These are phyloP conservation scores for Protodeltote pygarga DNA, from an alignment of 2,888 invertebrate species.

Conservation along the genomic window DNA sequence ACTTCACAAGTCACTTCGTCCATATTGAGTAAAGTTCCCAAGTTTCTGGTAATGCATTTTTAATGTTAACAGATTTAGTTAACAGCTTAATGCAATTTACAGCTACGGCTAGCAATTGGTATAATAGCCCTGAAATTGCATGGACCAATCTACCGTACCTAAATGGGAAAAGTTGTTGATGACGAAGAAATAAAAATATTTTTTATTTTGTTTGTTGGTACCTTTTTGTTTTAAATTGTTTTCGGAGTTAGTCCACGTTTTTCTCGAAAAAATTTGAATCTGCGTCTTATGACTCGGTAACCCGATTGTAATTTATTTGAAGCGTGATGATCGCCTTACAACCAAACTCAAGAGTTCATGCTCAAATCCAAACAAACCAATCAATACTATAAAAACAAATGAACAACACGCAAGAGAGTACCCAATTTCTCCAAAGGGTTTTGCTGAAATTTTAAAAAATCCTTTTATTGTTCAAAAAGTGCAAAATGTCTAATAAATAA, in stretches of 20 bases:
- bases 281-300: no score
- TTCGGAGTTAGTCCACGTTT: neutral
- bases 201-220: conserved; percentile 1
- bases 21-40: conserved; percentile 16
- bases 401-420: no score
- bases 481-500: conserved; percentile 18
- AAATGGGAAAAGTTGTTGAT: conserved; percentile 32
- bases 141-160: conserved; percentile 11
- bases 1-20: conserved; percentile 14
- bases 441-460: no score
- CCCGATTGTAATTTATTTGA: no score
- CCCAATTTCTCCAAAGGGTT: no score
- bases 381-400: no score
- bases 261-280: neutral
- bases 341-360: no score
- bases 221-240: conserved; percentile 14
- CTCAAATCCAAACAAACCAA: no score
- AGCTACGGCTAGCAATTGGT: conserved; percentile 18
- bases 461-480: conserved; percentile 14
- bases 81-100: conserved; percentile 21
- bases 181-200: conserved; percentile 4
- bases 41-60: conserved; percentile 33
- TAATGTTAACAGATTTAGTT: conserved; percentile 25
- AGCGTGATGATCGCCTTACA: no score
- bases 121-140: conserved; percentile 20